Base-by-base conservation (phyloP, 2,797 vertebrate species). In the Yasuhikotakia modesta region DNA sequence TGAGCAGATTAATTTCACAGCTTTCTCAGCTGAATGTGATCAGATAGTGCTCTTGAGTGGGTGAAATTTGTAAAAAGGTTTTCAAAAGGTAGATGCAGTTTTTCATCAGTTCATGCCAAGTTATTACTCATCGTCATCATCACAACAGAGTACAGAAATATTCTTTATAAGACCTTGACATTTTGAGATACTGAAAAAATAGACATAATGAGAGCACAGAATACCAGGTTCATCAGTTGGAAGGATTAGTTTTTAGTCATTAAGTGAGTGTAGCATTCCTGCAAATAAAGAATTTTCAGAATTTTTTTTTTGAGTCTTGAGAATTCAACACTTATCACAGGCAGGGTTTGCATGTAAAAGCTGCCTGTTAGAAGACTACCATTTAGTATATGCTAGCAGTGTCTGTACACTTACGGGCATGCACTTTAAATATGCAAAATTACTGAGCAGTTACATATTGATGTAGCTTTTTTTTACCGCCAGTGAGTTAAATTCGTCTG, bases 371-470 rank as follows among this genome's bases (percentile, higher is more conserved):
- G 61, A 52, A 27, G 13, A 57, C 10, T 17, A n/a, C 52, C 65
- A 11, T 21, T 19, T 22, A 61, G 68, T 4, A 43, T 43, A 10
- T 63, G 35, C 11, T 48, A 61, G 30, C 22, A 22, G n/a, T 17
- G 4, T 68, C 39, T 61, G 46, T n/a, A 50, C 70, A 69, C 65
- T 45, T 27, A n/a, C 32, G 19, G 27, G 16, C 39, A 63, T 63
- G 32, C 65, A 21, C 64, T 53, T 68, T 21, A 72, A 80, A 61
- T 72, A 78, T 75, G 75, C 50, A 58, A 71, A 68, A 70, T 13
- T 27, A n/a, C 46, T 69, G 63, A 30, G 52, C 66, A 71, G 17
- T 82, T 84, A 73, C 74, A 7, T 79, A 80, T 52, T 12, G 63
- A 21, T 30, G 3, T 73, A 45, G 39, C 48, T 60, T 61, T 70